Evolutionary conservation across 2,113 vertebrate genomes (phyloP).

Genomic region (Daubentonia madagascariensis): DNA sequence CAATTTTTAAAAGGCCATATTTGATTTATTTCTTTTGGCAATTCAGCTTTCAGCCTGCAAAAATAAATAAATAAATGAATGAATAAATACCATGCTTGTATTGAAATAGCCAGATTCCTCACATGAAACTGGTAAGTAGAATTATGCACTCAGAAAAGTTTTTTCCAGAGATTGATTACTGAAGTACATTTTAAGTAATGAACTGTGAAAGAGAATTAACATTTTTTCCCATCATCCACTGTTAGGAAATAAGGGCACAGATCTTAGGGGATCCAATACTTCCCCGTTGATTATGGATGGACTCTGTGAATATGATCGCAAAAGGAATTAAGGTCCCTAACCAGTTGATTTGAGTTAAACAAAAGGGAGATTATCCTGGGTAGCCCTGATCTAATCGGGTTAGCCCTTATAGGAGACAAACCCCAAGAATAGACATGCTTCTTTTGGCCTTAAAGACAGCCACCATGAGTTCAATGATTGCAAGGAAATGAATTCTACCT

Average conservation of each 20-base stretch:
- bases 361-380: not conserved
- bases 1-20: slow-evolving; percentile 28
- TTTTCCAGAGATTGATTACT: not conserved
- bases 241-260: not conserved
- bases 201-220: not conserved
- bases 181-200: slow-evolving; percentile 34
- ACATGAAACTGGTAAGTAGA: slow-evolving; percentile 11
- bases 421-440: not conserved
- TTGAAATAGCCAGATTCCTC: not conserved
- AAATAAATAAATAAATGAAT: not conserved
- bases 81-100: not conserved
- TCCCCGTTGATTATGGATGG: not conserved
- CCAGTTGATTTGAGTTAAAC: not conserved
- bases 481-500: not conserved
- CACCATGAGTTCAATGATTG: not conserved
- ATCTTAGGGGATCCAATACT: not conserved
- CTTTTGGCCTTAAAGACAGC: not conserved
- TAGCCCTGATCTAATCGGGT: not conserved
- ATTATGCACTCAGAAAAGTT: slow-evolving; percentile 37
- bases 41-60: slow-evolving; percentile 22
- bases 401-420: not conserved
- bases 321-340: not conserved
- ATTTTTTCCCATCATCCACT: not conserved
- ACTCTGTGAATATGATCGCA: not conserved
- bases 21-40: slow-evolving; percentile 58